Evolutionary conservation across 1,140 invertebrate genomes (phyloP).

Genomic region (Manduca sexta): DNA sequence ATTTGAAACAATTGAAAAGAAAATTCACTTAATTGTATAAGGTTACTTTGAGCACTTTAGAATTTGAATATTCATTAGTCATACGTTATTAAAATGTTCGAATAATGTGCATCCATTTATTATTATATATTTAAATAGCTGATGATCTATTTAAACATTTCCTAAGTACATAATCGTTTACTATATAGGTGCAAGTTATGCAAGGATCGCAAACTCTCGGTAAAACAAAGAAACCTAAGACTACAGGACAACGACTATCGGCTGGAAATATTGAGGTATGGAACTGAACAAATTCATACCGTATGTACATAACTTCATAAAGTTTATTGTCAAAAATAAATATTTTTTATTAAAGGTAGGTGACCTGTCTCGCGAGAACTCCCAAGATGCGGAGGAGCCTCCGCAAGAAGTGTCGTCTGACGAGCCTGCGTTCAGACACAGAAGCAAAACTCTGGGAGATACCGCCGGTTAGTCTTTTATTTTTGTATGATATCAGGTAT

Average conservation of each 20-base stretch:
- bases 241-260: conserved; percentile 85
- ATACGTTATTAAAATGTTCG: no score
- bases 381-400: conserved; percentile 73
- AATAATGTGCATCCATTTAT: no score
- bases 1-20: no score
- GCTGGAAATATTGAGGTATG: conserved; percentile 89
- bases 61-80: no score
- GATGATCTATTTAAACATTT: not conserved
- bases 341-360: conserved; percentile 81
- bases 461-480: conserved; percentile 76
- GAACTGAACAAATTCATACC: no score
- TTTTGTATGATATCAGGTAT: no score
- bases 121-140: no score
- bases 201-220: conserved; percentile 82
- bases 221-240: conserved; percentile 82
- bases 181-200: conserved; percentile 74
- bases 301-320: no score
- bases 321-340: no score
- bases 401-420: conserved; percentile 67
- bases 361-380: conserved; percentile 76
- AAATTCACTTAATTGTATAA: no score
- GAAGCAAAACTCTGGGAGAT: conserved; percentile 93
- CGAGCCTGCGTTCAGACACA: conserved; percentile 80
- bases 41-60: no score
- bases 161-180: no score